These are phyloP conservation scores for Drosophila testacea DNA, from an alignment of 2,888 invertebrate species.

Conservation along the genomic window DNA sequence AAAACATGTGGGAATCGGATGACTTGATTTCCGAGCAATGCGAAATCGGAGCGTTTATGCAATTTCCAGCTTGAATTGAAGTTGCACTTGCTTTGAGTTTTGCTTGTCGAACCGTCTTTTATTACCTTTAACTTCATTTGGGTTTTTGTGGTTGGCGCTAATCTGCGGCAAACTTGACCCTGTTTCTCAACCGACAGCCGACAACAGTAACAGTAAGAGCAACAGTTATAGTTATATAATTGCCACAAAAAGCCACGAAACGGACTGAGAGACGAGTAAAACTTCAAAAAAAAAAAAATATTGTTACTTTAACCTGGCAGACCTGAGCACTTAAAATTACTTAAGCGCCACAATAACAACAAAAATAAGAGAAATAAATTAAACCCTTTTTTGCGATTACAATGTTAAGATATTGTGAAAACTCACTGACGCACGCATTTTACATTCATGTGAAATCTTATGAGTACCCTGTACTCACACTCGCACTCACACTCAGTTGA, in stretches of 20 bases:
- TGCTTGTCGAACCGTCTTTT: constrained; percentile 34
- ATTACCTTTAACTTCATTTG: constrained; percentile 47
- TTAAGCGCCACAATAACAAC: constrained; percentile 39
- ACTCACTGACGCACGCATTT: constrained; percentile 35
- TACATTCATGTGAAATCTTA: constrained; percentile 64
- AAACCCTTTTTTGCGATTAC: constrained; percentile 45
- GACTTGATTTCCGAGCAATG: background rate
- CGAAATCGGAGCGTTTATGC: constrained; percentile 27
- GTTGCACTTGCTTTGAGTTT: constrained; percentile 17
- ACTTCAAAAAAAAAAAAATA: constrained; percentile 45
- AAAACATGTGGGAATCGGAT: constrained; percentile 20
- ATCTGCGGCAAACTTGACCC: constrained; percentile 74
- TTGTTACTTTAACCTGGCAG: constrained; percentile 62
- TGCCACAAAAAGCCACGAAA: constrained; percentile 51
- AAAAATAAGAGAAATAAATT: constrained; percentile 25
- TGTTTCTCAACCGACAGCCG: constrained; percentile 59
- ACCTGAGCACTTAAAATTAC: constrained; percentile 62
- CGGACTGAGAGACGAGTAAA: constrained; percentile 26
- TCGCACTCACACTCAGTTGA: constrained; percentile 29
- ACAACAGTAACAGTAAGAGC: constrained; percentile 27
- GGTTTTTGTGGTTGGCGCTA: constrained; percentile 41
- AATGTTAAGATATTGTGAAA: constrained; percentile 45
- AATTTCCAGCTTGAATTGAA: constrained; percentile 25
- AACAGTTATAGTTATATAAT: constrained; percentile 76
- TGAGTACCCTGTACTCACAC: constrained; percentile 21